Percentiles rank a stretch among this genome's conserved stretches.
Conservation (phyloP, 2,888 invertebrate genomes). For the Reticulitermes lucifugus region DNA sequence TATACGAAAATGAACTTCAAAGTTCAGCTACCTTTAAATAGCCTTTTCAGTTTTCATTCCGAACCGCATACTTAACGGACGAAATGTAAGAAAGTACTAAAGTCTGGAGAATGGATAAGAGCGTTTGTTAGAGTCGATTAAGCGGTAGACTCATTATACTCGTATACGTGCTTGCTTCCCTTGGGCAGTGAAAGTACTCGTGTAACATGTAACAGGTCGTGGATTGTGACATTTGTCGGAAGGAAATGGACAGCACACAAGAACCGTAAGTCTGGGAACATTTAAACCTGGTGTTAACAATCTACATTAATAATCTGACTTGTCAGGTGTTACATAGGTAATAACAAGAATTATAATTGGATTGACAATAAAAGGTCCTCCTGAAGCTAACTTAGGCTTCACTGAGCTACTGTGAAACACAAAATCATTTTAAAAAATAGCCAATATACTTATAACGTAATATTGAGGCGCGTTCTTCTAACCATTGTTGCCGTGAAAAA, state of each 20-base stretch:
- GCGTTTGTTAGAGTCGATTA: not conserved
- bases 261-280: not conserved
- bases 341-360: too few relatives aligned
- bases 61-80: not conserved
- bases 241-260: not conserved
- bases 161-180: not conserved
- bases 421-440: too few relatives aligned
- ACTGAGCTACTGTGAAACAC: too few relatives aligned
- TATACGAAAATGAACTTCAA: not conserved
- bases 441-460: too few relatives aligned
- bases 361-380: too few relatives aligned
- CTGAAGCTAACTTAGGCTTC: too few relatives aligned
- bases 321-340: too few relatives aligned
- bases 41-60: not conserved
- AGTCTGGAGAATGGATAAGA: not conserved
- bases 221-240: not conserved
- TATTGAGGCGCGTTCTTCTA: too few relatives aligned
- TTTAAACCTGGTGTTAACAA: not conserved
- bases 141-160: not conserved
- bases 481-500: too few relatives aligned
- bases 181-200: slow-evolving; percentile 2
- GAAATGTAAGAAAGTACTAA: not conserved
- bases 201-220: too few relatives aligned
- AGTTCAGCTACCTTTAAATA: not conserved
- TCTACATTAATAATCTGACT: not conserved